Percentiles rank a stretch among this genome's conserved stretches.
phyloP scores from a whole-genome alignment of 1,140 invertebrate species.

The Pseudomyrmex sp. region DNA sequence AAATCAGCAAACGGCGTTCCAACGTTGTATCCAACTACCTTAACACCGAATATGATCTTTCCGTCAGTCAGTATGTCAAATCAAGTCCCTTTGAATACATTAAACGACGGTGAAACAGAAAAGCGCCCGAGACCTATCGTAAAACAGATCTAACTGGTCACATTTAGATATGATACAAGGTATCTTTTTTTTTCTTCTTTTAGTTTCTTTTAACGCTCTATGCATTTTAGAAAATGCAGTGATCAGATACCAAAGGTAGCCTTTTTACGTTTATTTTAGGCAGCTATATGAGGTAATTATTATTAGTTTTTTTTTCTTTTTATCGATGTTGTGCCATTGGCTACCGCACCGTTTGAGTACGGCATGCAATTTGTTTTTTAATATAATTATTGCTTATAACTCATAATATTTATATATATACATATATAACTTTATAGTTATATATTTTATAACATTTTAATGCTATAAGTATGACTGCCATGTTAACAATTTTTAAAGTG shows the following conservation, averaged over 20 bases:
- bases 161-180: neutral
- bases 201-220: constrained; percentile 26
- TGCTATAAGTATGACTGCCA: neutral
- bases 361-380: constrained; percentile 2
- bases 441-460: constrained; percentile 49
- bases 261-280: constrained; percentile 46
- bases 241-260: constrained; percentile 18
- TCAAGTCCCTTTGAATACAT: neutral
- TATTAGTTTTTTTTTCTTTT: constrained; percentile 4
- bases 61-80: neutral
- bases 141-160: constrained; percentile 4
- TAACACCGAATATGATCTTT: neutral
- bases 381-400: neutral
- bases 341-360: neutral
- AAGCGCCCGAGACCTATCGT: constrained; percentile 26
- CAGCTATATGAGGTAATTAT: constrained; percentile 2
- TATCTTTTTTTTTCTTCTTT: neutral
- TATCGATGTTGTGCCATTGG: neutral
- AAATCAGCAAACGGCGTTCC: neutral
- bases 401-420: neutral
- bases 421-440: neutral
- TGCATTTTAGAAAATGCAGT: constrained; percentile 15
- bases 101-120: neutral
- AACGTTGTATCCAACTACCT: no score
- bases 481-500: neutral